A percentile compares a stretch with the other conserved stretches of the same genome.
Conservation (phyloP, 2,113 vertebrate species). For the Campylorhamphus procurvoides region DNA sequence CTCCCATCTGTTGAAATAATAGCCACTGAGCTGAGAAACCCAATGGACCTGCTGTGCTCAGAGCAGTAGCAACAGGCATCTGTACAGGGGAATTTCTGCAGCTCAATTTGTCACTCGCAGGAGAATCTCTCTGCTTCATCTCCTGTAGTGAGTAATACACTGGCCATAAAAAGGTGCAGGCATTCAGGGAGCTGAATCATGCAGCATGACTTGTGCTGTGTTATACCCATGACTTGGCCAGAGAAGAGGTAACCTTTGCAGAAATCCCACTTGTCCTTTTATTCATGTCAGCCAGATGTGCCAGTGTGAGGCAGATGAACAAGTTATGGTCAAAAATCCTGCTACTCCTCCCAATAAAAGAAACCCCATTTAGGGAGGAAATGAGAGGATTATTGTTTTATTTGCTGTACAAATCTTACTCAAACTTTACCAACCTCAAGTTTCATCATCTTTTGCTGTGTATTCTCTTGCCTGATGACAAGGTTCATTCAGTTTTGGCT, state of each 20-base stretch:
- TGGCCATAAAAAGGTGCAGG: not conserved
- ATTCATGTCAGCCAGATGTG: not conserved
- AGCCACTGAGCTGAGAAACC: not conserved
- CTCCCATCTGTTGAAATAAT: not conserved
- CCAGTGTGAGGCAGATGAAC: not conserved
- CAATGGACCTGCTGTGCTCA: not conserved
- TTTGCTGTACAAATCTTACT: not conserved
- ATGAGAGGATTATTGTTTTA: not conserved
- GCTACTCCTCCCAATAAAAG: not conserved
- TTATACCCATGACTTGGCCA: not conserved
- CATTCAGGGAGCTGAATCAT: not conserved
- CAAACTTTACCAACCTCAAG: not conserved
- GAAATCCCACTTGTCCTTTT: not conserved
- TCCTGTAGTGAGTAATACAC: not conserved
- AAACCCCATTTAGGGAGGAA: not conserved
- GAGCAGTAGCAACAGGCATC: not conserved
- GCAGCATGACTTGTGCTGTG: not conserved
- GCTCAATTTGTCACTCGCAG: not conserved
- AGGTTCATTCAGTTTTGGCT: not conserved
- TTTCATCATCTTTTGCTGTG: not conserved
- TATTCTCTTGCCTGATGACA: not conserved
- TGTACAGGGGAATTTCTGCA: not conserved
- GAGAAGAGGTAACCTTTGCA: not conserved
- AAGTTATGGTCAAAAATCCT: not conserved
- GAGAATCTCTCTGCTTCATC: not conserved